phyloP scores from a whole-genome alignment of 2,888 invertebrate genomes.

The Nemotelus pantherinus region DNA sequence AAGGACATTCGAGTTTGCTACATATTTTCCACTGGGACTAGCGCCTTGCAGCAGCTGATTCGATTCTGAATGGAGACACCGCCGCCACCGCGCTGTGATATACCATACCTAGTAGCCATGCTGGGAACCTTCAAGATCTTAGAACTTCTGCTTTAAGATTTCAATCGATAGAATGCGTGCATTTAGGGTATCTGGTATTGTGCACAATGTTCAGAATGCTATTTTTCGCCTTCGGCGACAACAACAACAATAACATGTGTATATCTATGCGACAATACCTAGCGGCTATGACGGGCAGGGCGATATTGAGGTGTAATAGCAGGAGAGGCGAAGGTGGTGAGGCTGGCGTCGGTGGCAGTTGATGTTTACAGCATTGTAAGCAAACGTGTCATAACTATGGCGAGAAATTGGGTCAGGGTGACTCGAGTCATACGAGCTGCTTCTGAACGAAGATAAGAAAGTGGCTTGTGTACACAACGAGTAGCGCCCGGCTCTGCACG shows the following conservation, averaged over 20 bases:
- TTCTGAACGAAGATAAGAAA: conserved; percentile 40
- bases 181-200: not conserved
- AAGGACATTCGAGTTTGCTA: conserved; percentile 24
- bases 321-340: not conserved
- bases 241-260: not conserved
- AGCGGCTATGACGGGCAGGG: not conserved
- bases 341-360: not conserved
- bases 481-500: not conserved
- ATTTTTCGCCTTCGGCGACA: conserved; percentile 16
- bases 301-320: not conserved
- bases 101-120: too few species aligned
- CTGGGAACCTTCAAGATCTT: conserved; percentile 22
- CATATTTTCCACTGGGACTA: conserved; percentile 29
- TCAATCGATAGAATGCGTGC: conserved; percentile 31
- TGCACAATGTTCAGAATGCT: conserved; percentile 11
- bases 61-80: too few species aligned
- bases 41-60: not conserved
- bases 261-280: not conserved
- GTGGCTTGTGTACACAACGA: conserved; percentile 24
- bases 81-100: too few species aligned
- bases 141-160: conserved; percentile 26
- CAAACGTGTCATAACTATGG: conserved; percentile 42
- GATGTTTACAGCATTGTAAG: conserved; percentile 41
- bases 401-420: conserved; percentile 40
- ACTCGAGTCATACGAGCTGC: conserved; percentile 39